These are phyloP conservation scores for Melanitta fusca DNA, from an alignment of 2,797 vertebrate genomes.

Conservation along the genomic window DNA sequence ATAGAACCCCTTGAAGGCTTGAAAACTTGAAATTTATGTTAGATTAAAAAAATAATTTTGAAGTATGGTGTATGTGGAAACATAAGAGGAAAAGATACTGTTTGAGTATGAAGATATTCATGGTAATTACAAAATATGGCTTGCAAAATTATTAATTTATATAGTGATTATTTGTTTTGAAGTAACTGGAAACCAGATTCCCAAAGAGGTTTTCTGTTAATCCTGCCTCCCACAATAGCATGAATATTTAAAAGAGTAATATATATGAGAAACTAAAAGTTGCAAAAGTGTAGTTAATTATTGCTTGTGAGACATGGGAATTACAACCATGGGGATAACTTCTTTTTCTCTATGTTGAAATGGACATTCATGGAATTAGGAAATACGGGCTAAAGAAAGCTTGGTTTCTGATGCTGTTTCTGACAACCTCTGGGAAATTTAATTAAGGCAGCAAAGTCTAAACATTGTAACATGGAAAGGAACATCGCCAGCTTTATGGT, in stretches of 20 bases:
- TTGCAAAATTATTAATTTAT: slow-evolving; percentile 35
- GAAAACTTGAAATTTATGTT: slow-evolving; percentile 48
- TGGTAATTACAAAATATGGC: slow-evolving; percentile 17
- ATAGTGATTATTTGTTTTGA: slow-evolving; percentile 2
- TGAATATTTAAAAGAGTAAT: slow-evolving; percentile 22
- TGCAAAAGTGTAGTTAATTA: not conserved
- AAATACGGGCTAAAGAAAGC: not conserved
- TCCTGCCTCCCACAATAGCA: not conserved
- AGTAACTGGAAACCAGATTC: not conserved
- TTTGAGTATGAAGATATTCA: not conserved
- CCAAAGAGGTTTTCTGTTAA: not conserved
- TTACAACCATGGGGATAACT: not conserved
- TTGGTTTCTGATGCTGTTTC: not conserved
- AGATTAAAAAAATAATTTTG: slow-evolving; percentile 42
- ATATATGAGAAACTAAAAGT: not conserved
- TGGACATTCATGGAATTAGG: not conserved
- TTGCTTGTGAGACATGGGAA: not conserved
- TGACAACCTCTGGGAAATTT: not conserved
- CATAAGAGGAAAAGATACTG: not conserved
- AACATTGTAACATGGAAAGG: not conserved
- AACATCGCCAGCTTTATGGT: not conserved
- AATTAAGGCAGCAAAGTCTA: not conserved
- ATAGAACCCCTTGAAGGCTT: slow-evolving; percentile 56
- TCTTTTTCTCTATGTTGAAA: not conserved
- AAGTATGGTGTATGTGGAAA: not conserved